phyloP scores from a whole-genome alignment of 2,888 invertebrate genomes.

The Mythimna pallens region DNA sequence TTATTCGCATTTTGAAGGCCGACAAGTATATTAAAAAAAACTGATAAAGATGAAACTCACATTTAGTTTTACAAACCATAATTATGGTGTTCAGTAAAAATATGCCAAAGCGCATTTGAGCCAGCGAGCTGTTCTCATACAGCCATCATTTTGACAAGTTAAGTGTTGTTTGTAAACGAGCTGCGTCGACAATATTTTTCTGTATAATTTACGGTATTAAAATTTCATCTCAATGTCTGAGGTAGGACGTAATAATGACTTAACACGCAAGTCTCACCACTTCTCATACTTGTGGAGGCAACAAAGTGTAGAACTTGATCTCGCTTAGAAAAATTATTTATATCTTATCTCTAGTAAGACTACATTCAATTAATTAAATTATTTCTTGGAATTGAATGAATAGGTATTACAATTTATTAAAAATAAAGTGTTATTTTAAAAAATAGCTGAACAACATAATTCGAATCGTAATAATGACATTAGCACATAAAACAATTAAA shows the following conservation, averaged over 20 bases:
- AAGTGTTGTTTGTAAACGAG: conserved; percentile 75
- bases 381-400: not conserved
- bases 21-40: conserved; percentile 50
- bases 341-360: not conserved
- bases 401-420: too few species aligned
- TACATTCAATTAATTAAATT: not conserved
- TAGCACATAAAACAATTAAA: conserved; percentile 42
- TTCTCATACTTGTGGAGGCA: conserved; percentile 42
- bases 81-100: conserved; percentile 65
- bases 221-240: conserved; percentile 73
- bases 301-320: conserved; percentile 43
- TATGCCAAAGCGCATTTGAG: conserved; percentile 71
- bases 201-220: conserved; percentile 74
- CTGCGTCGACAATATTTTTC: conserved; percentile 76
- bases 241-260: conserved; percentile 71
- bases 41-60: conserved; percentile 58
- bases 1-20: conserved; percentile 54
- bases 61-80: conserved; percentile 55
- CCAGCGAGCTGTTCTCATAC: conserved; percentile 67
- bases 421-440: not conserved
- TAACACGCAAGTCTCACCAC: conserved; percentile 70
- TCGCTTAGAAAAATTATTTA: conserved; percentile 6
- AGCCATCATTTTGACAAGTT: conserved; percentile 73
- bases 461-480: conserved; percentile 23
- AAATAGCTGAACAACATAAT: not conserved